Conservation (phyloP, 2,888 invertebrate genomes). For the Drosophila incognita region DNA sequence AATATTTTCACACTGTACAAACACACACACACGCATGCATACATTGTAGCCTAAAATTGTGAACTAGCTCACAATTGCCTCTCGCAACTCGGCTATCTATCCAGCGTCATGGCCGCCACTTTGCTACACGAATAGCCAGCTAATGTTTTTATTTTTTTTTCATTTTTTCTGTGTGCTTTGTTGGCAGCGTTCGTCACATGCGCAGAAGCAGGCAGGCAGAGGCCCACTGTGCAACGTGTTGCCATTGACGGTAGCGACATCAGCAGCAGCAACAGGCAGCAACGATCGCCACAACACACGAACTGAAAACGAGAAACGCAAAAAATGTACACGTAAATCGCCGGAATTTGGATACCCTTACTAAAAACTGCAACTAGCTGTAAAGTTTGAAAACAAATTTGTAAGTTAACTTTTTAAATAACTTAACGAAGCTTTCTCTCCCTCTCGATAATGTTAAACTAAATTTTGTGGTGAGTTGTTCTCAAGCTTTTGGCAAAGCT, state of each 20-base stretch:
- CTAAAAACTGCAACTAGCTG: neutral
- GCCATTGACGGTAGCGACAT: conserved; percentile 69
- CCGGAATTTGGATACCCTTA: conserved; percentile 47
- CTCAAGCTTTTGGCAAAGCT: conserved; percentile 54
- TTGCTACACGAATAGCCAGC: conserved; percentile 54
- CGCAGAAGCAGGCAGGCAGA: conserved; percentile 50
- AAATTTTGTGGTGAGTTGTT: conserved; percentile 12
- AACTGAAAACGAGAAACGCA: conserved; percentile 57
- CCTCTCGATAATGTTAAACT: neutral
- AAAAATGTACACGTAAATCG: conserved; percentile 5
- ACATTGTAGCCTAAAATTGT: conserved; percentile 16
- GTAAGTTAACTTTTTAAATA: neutral
- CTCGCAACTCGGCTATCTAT: conserved; percentile 39
- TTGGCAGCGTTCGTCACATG: conserved; percentile 71
- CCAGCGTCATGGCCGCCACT: conserved; percentile 68
- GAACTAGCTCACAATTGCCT: conserved; percentile 28
- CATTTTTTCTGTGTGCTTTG: conserved; percentile 11
- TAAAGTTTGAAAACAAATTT: neutral
- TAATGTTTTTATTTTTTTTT: conserved; percentile 21
- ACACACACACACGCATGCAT: neutral
- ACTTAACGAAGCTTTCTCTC: neutral
- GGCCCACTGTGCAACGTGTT: conserved; percentile 79
- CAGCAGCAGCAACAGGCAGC: conserved; percentile 65
- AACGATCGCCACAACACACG: conserved; percentile 75
- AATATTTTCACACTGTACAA: conserved; percentile 6